A percentile compares a stretch with the other conserved stretches of the same genome.
Conservation (phyloP, 2,797 vertebrate genomes). For the Sus cebifrons region DNA sequence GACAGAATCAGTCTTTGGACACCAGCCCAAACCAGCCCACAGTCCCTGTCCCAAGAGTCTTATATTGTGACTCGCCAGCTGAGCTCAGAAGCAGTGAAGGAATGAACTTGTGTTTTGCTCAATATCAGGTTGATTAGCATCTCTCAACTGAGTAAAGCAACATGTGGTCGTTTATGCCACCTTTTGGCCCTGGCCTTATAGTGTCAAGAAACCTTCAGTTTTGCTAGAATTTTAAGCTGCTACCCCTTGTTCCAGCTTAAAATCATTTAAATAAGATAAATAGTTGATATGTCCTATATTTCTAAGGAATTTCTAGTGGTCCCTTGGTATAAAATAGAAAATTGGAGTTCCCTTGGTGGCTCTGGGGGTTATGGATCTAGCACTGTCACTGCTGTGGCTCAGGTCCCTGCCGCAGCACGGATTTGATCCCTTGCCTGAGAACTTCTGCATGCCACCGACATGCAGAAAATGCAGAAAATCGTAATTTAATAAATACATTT, state of each 20-base stretch:
- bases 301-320: neutral
- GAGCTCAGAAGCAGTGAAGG: neutral
- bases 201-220: conserved; percentile 10
- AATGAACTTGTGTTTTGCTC: neutral
- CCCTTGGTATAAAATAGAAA: conserved; percentile 2
- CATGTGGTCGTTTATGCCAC: neutral
- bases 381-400: too few species aligned
- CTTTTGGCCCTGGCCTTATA: neutral
- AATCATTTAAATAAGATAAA: conserved; percentile 38
- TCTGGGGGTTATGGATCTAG: too few species aligned
- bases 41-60: neutral
- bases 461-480: neutral
- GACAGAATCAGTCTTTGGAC: neutral
- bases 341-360: too few species aligned
- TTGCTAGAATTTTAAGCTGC: neutral
- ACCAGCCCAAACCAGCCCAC: neutral
- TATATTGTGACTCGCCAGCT: neutral
- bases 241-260: conserved; percentile 26
- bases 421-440: too few species aligned
- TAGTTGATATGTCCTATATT: neutral
- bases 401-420: too few species aligned
- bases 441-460: too few species aligned
- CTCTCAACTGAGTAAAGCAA: neutral
- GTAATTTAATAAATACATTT: neutral
- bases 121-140: neutral